phyloP scores from a whole-genome alignment of 2,113 vertebrate genomes.

The Hippocampus zosterae region DNA sequence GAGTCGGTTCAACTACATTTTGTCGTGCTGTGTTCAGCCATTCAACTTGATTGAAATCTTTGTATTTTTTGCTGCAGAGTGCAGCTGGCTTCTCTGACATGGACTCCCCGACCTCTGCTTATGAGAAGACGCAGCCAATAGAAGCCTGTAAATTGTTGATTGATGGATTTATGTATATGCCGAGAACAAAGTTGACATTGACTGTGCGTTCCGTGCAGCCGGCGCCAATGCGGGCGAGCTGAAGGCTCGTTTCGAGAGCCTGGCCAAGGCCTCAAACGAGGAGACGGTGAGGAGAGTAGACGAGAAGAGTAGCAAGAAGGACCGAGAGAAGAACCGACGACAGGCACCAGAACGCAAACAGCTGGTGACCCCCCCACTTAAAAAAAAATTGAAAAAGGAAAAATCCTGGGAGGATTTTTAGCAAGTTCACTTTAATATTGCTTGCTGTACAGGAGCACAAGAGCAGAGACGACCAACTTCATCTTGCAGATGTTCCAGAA shows the following conservation, averaged over 20 bases:
- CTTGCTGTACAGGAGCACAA: conserved; percentile 47
- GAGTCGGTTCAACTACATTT: neutral
- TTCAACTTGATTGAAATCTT: neutral
- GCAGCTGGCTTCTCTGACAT: conserved; percentile 82
- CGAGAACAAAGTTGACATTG: neutral
- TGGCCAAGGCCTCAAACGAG: conserved; percentile 78
- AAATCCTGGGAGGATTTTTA: neutral
- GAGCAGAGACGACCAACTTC: conserved; percentile 43
- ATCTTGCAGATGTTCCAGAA: conserved; percentile 47
- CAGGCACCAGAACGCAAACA: conserved; percentile 54
- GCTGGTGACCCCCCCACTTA: conserved; percentile 38
- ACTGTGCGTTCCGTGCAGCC: conserved; percentile 20
- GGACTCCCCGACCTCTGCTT: conserved; percentile 77
- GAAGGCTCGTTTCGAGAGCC: conserved; percentile 83
- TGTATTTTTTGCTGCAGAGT: conserved; percentile 61
- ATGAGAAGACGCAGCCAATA: conserved; percentile 80
- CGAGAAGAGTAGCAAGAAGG: conserved; percentile 68
- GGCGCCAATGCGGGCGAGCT: conserved; percentile 77
- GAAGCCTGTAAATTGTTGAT: conserved; percentile 80
- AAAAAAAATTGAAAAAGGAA: neutral
- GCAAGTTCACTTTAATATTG: neutral
- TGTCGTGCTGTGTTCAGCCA: neutral
- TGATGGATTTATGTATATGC: neutral
- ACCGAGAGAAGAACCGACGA: conserved; percentile 69
- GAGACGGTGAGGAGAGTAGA: conserved; percentile 76